Evolutionary conservation across 2,797 vertebrate genomes (phyloP).

Genomic region (Limnodromus scolopaceus): DNA sequence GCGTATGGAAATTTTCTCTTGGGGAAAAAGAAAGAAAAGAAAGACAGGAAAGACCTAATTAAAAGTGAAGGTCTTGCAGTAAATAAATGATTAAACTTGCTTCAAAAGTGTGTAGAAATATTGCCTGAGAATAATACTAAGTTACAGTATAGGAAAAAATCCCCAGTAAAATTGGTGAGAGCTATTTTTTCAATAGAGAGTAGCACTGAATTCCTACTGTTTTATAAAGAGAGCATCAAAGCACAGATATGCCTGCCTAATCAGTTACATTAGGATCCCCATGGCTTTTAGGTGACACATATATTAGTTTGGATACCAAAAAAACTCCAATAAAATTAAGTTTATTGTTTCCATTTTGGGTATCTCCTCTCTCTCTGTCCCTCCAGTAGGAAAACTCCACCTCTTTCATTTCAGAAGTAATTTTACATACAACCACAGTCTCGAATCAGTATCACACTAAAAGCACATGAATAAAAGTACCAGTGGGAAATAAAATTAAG

Average conservation of each 20-base stretch:
- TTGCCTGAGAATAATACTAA: conserved; percentile 27
- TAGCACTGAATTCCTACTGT: not conserved
- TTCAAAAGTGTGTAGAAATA: conserved; percentile 30
- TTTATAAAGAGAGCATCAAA: not conserved
- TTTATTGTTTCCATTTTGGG: not conserved
- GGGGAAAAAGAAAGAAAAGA: conserved; percentile 7
- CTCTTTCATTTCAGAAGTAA: not conserved
- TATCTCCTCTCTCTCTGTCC: not conserved
- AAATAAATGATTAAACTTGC: conserved; percentile 60
- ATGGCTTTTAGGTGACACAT: not conserved
- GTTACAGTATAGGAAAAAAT: not conserved
- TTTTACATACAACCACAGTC: not conserved
- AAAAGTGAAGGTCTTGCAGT: conserved; percentile 45
- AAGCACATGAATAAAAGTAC: not conserved
- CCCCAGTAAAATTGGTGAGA: not conserved
- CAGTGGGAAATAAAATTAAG: conserved; percentile 32
- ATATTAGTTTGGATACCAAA: not conserved
- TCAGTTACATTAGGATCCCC: not conserved
- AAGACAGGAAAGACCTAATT: conserved; percentile 50
- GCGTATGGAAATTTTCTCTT: not conserved
- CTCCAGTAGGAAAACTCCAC: not conserved
- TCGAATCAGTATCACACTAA: not conserved
- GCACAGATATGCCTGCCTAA: not conserved
- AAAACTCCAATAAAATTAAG: not conserved
- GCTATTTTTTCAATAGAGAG: not conserved